These are phyloP conservation scores for Takifugu rubripes DNA, from an alignment of 2,797 vertebrate species.

Conservation along the genomic window DNA sequence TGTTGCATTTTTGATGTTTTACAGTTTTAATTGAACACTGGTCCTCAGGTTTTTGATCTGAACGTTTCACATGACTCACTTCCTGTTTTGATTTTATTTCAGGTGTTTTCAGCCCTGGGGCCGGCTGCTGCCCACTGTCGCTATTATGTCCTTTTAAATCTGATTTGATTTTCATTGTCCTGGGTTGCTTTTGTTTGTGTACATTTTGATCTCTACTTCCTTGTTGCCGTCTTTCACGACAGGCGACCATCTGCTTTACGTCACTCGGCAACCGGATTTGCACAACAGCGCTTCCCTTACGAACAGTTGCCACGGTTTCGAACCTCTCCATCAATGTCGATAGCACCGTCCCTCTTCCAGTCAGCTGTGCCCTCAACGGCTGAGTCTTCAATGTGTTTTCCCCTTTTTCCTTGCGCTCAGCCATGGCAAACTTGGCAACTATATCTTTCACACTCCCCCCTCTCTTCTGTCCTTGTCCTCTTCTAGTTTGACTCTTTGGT, in stretches of 20 bases:
- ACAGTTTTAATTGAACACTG: slow-evolving; percentile 6
- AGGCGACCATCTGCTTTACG: slow-evolving; percentile 35
- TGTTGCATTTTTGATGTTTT: slow-evolving; percentile 1
- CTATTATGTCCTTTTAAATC: slow-evolving; percentile 6
- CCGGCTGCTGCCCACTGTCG: slow-evolving; percentile 7
- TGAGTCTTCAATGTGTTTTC: slow-evolving; percentile 37
- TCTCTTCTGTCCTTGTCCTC: slow-evolving; percentile 36
- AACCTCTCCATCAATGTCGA: slow-evolving; percentile 80
- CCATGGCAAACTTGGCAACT: slow-evolving; percentile 79
- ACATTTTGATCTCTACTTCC: slow-evolving; percentile 2
- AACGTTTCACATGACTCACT: not conserved
- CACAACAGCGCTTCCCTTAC: slow-evolving; percentile 38
- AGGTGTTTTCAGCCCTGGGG: not conserved
- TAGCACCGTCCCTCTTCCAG: slow-evolving; percentile 66
- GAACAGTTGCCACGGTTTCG: slow-evolving; percentile 73
- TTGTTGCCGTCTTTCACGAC: slow-evolving; percentile 30
- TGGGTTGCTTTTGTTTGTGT: slow-evolving; percentile 28
- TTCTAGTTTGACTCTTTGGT: slow-evolving; percentile 41
- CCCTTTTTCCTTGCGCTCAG: slow-evolving; percentile 75
- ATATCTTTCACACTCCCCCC: slow-evolving; percentile 79
- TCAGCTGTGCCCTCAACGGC: slow-evolving; percentile 50
- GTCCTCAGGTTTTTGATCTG: slow-evolving; percentile 7
- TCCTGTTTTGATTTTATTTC: slow-evolving; percentile 11
- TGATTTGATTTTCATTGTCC: slow-evolving; percentile 16
- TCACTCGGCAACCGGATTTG: slow-evolving; percentile 17